Base-by-base conservation (phyloP, 2,797 vertebrate species). In the Phataginus tetradactyla region DNA sequence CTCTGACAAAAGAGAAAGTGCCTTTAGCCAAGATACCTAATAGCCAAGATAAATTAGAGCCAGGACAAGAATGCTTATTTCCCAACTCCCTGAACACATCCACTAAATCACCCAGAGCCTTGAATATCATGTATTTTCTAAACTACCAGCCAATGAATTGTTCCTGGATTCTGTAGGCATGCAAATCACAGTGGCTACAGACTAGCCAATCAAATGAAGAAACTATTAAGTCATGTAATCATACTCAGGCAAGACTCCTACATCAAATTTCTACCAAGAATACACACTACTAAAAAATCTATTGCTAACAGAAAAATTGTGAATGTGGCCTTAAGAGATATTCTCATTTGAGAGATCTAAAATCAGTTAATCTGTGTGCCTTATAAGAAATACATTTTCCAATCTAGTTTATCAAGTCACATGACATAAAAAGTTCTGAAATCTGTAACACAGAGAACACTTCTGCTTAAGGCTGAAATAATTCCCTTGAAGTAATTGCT, bases 71-170 rank as follows among this genome's bases (percentile, higher is more conserved):
- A 86, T 94, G 81, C 63, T 91, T 27, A 71, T 69, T 94, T 94
- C 27, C 53, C 66, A 95, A 17, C 74, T 91, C 32, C 72, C 80
- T 93, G 75, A 91, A 57, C 45, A 78, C 25, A 80, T 37, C 55
- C 37, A 78, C 72, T 81, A 96, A 93, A 95, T 93, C 91, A 78
- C 23, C 4, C 80, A 79, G 4, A 74, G 17, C 85, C 51, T 90
- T 88, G 51, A n/a, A 64, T 69, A 78, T 45, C 77, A 91, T 75
- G 34, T 83, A n/a, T 55, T 95, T 92, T 94, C 90, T 75, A 90
- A 96, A 91, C n/a, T 71, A 23, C 61, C 86, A 59, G n/a, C 32
- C 32, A 80, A 42, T 27, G 84, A 53, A 64, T 80, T 84, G 59
- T 23, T 93, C 34, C 68, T 84, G 29, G 42, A 34, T 80, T 90